Conservation (phyloP, 2,113 vertebrate species). For the Psettodes erumei region DNA sequence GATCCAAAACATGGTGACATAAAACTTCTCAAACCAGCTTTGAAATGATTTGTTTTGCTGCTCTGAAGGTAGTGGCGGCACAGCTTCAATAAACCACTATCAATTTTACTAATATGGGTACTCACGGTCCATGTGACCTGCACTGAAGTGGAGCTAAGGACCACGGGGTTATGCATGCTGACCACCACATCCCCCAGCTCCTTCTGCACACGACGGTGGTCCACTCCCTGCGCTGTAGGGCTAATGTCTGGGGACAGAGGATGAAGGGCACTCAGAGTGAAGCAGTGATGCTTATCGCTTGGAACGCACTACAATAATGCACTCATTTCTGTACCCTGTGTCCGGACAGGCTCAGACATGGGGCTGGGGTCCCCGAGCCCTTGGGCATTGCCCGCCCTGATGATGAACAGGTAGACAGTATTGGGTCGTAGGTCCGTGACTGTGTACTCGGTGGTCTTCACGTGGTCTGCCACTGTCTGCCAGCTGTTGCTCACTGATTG, state of each 20-base stretch:
- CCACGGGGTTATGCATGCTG: conserved; percentile 94
- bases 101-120: conserved; percentile 3
- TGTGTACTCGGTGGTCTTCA: conserved; percentile 88
- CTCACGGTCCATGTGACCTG: conserved; percentile 98
- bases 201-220: conserved; percentile 98
- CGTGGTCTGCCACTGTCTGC: conserved; percentile 94
- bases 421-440: conserved; percentile 91
- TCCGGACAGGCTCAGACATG: conserved; percentile 95
- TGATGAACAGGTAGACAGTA: conserved; percentile 96
- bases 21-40: conserved; percentile 53
- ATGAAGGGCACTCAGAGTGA: conserved; percentile 6
- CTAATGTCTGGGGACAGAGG: conserved; percentile 90
- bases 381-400: conserved; percentile 91
- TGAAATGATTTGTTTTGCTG: conserved; percentile 21
- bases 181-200: conserved; percentile 96
- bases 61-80: neutral
- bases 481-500: conserved; percentile 97
- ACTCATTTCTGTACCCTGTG: conserved; percentile 87
- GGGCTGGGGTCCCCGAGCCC: conserved; percentile 94
- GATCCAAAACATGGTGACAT: conserved; percentile 45
- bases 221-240: conserved; percentile 96
- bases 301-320: neutral
- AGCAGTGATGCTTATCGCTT: neutral
- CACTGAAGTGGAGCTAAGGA: conserved; percentile 92
- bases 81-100: neutral